Evolutionary conservation across 2,888 invertebrate species (phyloP), one percentile per base, ranked within the genome.

Genomic region (Eristalis pertinax): DNA sequence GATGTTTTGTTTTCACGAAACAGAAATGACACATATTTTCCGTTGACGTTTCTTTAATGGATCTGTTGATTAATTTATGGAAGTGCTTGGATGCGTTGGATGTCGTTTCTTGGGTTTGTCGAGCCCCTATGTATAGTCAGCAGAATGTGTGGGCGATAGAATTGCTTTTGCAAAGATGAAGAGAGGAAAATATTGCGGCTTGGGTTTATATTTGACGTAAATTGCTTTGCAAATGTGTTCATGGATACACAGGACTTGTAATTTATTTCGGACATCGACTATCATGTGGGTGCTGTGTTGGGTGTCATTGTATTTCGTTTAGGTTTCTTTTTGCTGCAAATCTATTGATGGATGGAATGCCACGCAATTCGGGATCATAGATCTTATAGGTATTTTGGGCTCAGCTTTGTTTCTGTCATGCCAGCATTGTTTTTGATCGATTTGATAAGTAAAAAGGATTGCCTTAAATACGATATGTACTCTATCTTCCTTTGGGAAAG

Each of bases 61-160:
- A 41, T 43, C 8, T 43, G n/a, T n/a, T 67, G 15, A 38, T 43
- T 67, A 67, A 67, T 67, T 67, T 67, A 43, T 67, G 65, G 8
- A 67, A 41, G 65, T 67, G 65, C 41, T 41, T 67, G n/a, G 35
- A 22, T 19, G 35, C 38, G 13, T 65, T 24, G 19, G 38, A 1
- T 38, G 38, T 38, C 13, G 38, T 38, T 38, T 2, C 50, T 10
- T 5, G 19, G 8, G 19, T n/a, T 7, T 32, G 32, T 32, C 19
- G 19, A 19, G 19, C 50, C 50, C 50, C 19, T 50, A 50, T 26
- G 4, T 4, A n/a, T 19, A 50, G 50, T 4, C 50, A 1, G 50
- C 8, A 19, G 8, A 32, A 19, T 50, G 50, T 19, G 50, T 8
- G 50, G 19, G 19, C 8, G 50, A 43, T n/a, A n/a, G 32, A 38